Evolutionary conservation across 2,113 vertebrate genomes (phyloP).

Genomic region (Psilopsiagon aymara): DNA sequence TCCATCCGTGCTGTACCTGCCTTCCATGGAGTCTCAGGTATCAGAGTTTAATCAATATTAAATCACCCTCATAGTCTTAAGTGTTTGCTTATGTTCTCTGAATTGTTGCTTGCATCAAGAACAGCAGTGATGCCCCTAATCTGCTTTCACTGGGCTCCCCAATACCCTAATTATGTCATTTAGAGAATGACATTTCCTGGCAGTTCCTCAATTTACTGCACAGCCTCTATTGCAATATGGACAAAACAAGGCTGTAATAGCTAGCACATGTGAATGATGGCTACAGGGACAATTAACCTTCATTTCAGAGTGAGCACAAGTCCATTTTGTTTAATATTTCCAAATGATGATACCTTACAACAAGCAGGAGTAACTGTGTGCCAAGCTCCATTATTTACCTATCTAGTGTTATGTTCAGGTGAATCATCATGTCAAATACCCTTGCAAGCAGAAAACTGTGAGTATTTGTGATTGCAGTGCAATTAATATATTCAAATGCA

Average conservation of each 20-base stretch:
- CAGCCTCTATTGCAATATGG: conserved; percentile 55
- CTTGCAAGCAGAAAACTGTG: background rate
- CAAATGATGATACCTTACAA: conserved; percentile 53
- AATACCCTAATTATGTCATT: conserved; percentile 78
- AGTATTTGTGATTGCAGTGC: background rate
- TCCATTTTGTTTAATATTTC: conserved; percentile 57
- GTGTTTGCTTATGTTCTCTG: conserved; percentile 77
- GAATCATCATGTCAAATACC: background rate
- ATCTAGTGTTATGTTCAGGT: background rate
- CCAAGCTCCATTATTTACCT: conserved; percentile 47
- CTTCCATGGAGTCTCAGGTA: conserved; percentile 51
- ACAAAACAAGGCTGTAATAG: conserved; percentile 76
- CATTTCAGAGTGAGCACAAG: conserved; percentile 27
- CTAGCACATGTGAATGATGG: conserved; percentile 76
- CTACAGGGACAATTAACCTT: conserved; percentile 50
- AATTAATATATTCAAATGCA: background rate
- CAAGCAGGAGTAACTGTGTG: conserved; percentile 45
- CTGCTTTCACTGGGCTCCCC: conserved; percentile 68
- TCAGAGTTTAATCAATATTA: conserved; percentile 72
- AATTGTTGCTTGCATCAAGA: conserved; percentile 66
- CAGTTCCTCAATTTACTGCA: conserved; percentile 70
- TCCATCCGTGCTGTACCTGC: conserved; percentile 45
- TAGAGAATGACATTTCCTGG: conserved; percentile 78
- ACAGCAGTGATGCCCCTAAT: conserved; percentile 67
- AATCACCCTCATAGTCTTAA: conserved; percentile 68